These are phyloP conservation scores for Trypoxylon attenuatum DNA, from an alignment of 2,888 invertebrate genomes.

Conservation along the genomic window DNA sequence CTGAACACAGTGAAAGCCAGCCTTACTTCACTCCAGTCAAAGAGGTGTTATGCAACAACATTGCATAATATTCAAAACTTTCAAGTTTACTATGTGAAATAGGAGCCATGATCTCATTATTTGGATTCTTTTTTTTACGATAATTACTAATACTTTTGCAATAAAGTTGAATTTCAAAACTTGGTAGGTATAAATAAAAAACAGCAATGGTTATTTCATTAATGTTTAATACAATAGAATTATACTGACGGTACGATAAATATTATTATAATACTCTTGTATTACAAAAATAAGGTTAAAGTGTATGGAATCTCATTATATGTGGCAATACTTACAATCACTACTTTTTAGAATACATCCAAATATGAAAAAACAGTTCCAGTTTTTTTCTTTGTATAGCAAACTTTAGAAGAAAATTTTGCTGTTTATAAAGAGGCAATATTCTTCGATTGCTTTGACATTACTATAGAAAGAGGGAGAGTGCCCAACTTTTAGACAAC, in stretches of 20 bases:
- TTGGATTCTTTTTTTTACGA: neutral
- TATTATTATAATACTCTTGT: conserved; percentile 37
- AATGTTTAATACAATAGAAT: conserved; percentile 55
- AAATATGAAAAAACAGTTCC: conserved; percentile 19
- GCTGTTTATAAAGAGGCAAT: too few species aligned
- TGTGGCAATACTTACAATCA: too few species aligned
- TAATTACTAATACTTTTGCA: conserved; percentile 6
- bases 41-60: conserved; percentile 60
- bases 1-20: conserved; percentile 67
- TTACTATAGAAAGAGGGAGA: too few species aligned
- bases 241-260: conserved; percentile 35
- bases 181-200: conserved; percentile 62
- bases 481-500: too few species aligned
- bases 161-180: conserved; percentile 15
- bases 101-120: conserved; percentile 10
- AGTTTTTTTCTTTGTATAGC: too few species aligned
- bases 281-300: conserved; percentile 26
- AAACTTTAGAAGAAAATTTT: too few species aligned
- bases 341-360: conserved; percentile 7
- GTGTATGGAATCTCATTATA: too few species aligned
- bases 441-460: too few species aligned
- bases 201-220: conserved; percentile 59
- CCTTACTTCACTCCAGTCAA: conserved; percentile 58
- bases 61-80: conserved; percentile 65
- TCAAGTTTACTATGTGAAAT: conserved; percentile 49